Evolutionary conservation across 1,140 invertebrate genomes (phyloP).

Genomic region (Drosophila suzukii): DNA sequence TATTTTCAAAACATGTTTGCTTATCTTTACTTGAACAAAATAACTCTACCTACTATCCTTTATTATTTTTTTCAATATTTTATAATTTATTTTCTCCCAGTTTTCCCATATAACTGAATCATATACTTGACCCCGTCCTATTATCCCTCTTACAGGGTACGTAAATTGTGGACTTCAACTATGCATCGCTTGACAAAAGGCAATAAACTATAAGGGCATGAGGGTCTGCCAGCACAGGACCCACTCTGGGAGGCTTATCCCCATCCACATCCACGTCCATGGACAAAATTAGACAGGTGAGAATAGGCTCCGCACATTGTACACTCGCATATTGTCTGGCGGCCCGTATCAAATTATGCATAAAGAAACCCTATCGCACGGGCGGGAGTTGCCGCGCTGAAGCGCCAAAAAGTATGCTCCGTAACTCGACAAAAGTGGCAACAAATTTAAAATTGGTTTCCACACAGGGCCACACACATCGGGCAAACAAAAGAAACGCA

Average conservation of each 20-base stretch:
- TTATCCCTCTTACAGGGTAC: constrained; percentile 16
- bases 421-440: constrained; percentile 69
- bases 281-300: constrained; percentile 63
- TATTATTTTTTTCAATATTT: no score
- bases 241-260: constrained; percentile 12
- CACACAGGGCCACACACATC: constrained; percentile 40
- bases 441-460: constrained; percentile 82
- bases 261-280: constrained; percentile 2
- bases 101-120: neutral
- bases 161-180: constrained; percentile 30
- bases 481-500: constrained; percentile 52
- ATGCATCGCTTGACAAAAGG: constrained; percentile 62
- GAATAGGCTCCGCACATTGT: constrained; percentile 51
- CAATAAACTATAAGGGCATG: constrained; percentile 67
- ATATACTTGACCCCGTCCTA: neutral
- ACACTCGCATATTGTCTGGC: constrained; percentile 51
- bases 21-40: neutral
- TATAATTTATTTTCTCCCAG: neutral
- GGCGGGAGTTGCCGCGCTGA: constrained; percentile 25
- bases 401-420: constrained; percentile 64
- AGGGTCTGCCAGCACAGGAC: constrained; percentile 23
- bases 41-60: no score
- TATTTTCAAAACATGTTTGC: no score
- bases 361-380: constrained; percentile 46
- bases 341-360: constrained; percentile 71